A percentile compares a stretch with the other conserved stretches of the same genome.
These are phyloP conservation scores for Oryzias sinensis DNA, from an alignment of 2,797 vertebrate species.

Conservation along the genomic window DNA sequence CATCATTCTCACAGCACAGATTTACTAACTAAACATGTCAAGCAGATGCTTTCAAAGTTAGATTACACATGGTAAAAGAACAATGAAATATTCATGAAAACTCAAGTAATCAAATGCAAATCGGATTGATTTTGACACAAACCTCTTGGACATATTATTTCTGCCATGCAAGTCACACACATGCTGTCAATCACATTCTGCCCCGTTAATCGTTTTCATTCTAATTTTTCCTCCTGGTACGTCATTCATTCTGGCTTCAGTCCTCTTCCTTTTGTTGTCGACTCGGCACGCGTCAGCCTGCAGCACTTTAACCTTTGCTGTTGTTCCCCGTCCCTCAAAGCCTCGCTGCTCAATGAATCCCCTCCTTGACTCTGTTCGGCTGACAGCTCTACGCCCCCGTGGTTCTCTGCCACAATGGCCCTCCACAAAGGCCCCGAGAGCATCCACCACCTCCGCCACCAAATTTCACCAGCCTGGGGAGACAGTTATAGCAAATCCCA, in stretches of 20 bases:
- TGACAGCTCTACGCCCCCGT: slow-evolving; percentile 72
- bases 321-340: slow-evolving; percentile 65
- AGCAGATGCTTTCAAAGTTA: slow-evolving; percentile 39
- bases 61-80: slow-evolving; percentile 21
- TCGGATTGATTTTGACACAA: slow-evolving; percentile 40
- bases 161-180: slow-evolving; percentile 36
- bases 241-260: slow-evolving; percentile 21
- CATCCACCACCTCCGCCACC: slow-evolving; percentile 63
- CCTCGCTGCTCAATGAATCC: slow-evolving; percentile 36
- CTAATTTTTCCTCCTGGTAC: slow-evolving; percentile 25
- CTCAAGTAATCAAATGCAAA: slow-evolving; percentile 37
- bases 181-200: slow-evolving; percentile 31
- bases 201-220: slow-evolving; percentile 27
- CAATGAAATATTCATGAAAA: slow-evolving; percentile 44
- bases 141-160: slow-evolving; percentile 38
- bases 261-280: slow-evolving; percentile 56
- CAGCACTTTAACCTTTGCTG: slow-evolving; percentile 69
- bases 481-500: slow-evolving; percentile 74
- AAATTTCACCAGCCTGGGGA: slow-evolving; percentile 59
- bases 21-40: slow-evolving; percentile 68
- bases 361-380: slow-evolving; percentile 60
- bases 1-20: slow-evolving; percentile 44
- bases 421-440: slow-evolving; percentile 65
- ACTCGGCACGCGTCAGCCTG: slow-evolving; percentile 45
- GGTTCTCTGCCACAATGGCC: slow-evolving; percentile 65